Evolutionary conservation across 1,140 invertebrate species (phyloP), one percentile per base, ranked within the genome.

Genomic region (Phortica variegata): DNA sequence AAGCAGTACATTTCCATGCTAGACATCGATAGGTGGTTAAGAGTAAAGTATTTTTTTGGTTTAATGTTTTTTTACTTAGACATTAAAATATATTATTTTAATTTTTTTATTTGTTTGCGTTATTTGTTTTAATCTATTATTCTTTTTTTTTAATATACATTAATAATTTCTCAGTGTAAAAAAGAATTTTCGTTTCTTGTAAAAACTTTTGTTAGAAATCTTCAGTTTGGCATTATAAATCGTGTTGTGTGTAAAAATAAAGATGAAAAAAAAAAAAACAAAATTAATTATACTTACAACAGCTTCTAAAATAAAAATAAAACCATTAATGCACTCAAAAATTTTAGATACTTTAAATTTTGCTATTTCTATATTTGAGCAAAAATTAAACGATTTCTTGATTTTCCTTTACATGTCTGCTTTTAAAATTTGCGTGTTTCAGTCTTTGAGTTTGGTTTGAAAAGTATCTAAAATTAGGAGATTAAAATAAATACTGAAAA

Each of bases 341-440:
- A 52, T 33, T 47, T 43, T 57, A 57, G 57, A 57, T 57, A 54
- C 55, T 57, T 57, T 43, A 57, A 57, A 58, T 57, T 54, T 54
- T 51, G 33, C 29, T 7, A 32, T 23, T 16, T 32, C 26, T 56
- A 44, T 56, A 49, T 49, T 40, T 42, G 36, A 33, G 42, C 47
- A 50, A 34, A n/a, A n/a, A n/a, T n/a, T n/a, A n/a, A n/a, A n/a
- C n/a, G n/a, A n/a, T n/a, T n/a, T 5, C 10, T 26, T 26, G 23
- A 10, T 26, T 26, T 26, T 26, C 23, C 10, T 26, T 26, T 26
- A 6, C 23, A n/a, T 49, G 31, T 17, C 26, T 47, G 21, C 31
- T 23, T 32, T 48, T 29, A 47, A 34, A 54, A 48, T 47, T 52
- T 45, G 49, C 54, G 40, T 48, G 29, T 45, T 49, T 56, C 54